Percentiles rank a stretch among this genome's conserved stretches.
phyloP scores from a whole-genome alignment of 2,797 vertebrate species.

The Kryptopterus vitreolus region DNA sequence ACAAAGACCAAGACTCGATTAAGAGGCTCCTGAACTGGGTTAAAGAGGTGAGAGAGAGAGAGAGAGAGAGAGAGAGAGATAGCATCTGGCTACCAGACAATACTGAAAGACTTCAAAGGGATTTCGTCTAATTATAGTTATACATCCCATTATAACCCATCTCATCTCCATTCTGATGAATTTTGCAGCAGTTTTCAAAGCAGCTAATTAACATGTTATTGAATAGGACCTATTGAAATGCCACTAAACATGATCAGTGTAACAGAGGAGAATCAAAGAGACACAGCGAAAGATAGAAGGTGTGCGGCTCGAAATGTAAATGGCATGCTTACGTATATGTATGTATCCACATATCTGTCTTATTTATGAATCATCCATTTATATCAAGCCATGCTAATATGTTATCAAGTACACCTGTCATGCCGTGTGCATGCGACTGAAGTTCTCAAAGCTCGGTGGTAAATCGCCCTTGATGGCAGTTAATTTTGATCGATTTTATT shows the following conservation, averaged over 20 bases:
- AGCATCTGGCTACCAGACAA: constrained; percentile 41
- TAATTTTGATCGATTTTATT: neutral
- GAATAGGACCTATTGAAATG: constrained; percentile 44
- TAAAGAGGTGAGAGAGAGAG: constrained; percentile 36
- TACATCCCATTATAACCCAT: constrained; percentile 42
- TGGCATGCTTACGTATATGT: constrained; percentile 1
- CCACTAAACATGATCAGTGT: constrained; percentile 33
- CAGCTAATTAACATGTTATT: constrained; percentile 51
- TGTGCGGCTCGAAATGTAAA: constrained; percentile 9
- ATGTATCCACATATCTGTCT: constrained; percentile 39
- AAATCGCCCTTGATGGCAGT: neutral
- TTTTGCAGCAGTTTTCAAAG: constrained; percentile 55
- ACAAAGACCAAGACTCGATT: constrained; percentile 64
- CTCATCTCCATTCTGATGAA: constrained; percentile 54
- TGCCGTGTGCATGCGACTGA: neutral
- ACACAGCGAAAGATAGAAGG: neutral
- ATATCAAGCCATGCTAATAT: neutral
- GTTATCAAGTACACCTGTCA: neutral
- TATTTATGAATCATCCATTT: neutral
- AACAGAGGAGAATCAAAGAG: constrained; percentile 32
- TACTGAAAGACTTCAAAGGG: constrained; percentile 50
- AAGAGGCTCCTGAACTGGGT: constrained; percentile 71
- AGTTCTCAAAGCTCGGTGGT: neutral
- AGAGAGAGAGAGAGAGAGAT: constrained; percentile 5
- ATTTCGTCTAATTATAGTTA: constrained; percentile 47